phyloP scores from a whole-genome alignment of 2,797 vertebrate genomes.

The Meda fulgida region DNA sequence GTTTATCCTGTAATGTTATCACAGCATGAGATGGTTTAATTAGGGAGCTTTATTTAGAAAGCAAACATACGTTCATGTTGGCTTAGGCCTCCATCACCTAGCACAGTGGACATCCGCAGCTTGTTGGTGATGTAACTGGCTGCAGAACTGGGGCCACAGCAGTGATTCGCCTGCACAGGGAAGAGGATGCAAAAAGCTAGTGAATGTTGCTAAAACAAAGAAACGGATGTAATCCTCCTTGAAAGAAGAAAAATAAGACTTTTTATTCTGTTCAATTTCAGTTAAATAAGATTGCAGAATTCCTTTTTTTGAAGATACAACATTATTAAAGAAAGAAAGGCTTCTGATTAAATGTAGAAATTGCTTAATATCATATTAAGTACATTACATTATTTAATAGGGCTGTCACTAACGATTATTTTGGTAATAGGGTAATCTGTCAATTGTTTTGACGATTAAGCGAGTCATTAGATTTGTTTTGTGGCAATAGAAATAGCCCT shows the following conservation, averaged over 20 bases:
- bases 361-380: background rate
- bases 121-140: constrained; percentile 64
- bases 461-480: background rate
- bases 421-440: too few relatives aligned
- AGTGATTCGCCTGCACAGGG: background rate
- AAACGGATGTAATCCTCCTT: background rate
- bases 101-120: constrained; percentile 62
- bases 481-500: background rate
- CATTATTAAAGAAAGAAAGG: constrained; percentile 3
- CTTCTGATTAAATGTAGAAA: background rate
- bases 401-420: too few relatives aligned
- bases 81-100: constrained; percentile 73
- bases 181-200: constrained; percentile 1
- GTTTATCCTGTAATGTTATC: constrained; percentile 81
- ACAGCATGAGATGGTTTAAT: constrained; percentile 78
- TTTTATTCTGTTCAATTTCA: background rate
- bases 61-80: constrained; percentile 80
- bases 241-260: background rate
- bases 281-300: background rate
- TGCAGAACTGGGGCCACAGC: constrained; percentile 29
- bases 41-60: constrained; percentile 82
- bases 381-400: background rate
- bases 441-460: background rate
- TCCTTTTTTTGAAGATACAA: background rate
- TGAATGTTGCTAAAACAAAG: background rate